phyloP scores from a whole-genome alignment of 2,888 invertebrate species.

The Dryadula phaetusa region DNA sequence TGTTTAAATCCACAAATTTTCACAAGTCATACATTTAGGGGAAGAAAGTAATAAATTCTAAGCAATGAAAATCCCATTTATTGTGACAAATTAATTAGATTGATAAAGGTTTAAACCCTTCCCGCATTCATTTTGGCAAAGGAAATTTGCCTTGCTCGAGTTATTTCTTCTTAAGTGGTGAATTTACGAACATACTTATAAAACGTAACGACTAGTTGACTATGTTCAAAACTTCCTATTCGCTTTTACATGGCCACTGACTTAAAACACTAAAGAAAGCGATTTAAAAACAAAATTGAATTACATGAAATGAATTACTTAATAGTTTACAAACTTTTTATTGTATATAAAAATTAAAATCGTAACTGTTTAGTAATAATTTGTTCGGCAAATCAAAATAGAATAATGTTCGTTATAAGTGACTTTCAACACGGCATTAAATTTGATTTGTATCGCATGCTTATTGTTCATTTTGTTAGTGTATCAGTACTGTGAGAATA shows the following conservation, averaged over 20 bases:
- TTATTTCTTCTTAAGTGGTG: constrained; percentile 14
- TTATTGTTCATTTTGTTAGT: constrained; percentile 25
- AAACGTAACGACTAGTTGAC: neutral
- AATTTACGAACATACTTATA: neutral
- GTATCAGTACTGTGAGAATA: constrained; percentile 26
- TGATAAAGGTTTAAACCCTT: constrained; percentile 46
- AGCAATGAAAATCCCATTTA: constrained; percentile 43
- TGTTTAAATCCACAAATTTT: constrained; percentile 14
- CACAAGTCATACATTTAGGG: constrained; percentile 23
- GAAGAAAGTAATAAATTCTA: constrained; percentile 41
- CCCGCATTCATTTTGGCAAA: constrained; percentile 37
- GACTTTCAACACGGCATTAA: constrained; percentile 25
- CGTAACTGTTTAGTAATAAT: neutral
- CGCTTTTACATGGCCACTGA: too few species aligned
- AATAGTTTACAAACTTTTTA: neutral
- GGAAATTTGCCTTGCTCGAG: constrained; percentile 31
- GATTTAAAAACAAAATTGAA: too few species aligned
- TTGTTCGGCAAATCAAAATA: constrained; percentile 20
- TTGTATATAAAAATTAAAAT: neutral
- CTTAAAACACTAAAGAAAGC: too few species aligned
- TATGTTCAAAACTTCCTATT: too few species aligned
- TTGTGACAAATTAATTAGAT: constrained; percentile 48
- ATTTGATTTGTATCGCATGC: constrained; percentile 28
- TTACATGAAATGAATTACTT: too few species aligned
- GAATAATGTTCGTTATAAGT: constrained; percentile 22